phyloP scores from a whole-genome alignment of 2,797 vertebrate genomes.

The Notolabrus celidotus region DNA sequence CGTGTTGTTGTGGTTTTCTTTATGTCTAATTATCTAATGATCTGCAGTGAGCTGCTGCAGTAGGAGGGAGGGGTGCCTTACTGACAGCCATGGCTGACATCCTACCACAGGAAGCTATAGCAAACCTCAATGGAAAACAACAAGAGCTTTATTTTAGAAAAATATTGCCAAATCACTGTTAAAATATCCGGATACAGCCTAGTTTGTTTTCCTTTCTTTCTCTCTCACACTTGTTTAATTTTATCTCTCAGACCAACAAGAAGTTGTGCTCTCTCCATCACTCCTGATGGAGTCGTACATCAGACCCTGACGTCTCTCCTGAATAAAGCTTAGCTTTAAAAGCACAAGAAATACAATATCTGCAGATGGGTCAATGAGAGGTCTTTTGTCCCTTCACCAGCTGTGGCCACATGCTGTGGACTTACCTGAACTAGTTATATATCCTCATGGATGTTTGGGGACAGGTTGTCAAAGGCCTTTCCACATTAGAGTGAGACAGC shows the following conservation, averaged over 20 bases:
- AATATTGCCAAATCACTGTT: slow-evolving; percentile 15
- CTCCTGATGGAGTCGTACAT: slow-evolving; percentile 2
- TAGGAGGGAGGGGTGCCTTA: slow-evolving; percentile 31
- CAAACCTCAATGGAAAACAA: slow-evolving; percentile 69
- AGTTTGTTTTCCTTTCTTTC: slow-evolving; percentile 16
- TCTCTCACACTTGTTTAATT: slow-evolving; percentile 1
- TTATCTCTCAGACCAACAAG: neutral
- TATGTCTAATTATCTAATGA: slow-evolving; percentile 13
- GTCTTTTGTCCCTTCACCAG: neutral
- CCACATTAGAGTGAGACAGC: slow-evolving; percentile 57
- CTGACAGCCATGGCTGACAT: slow-evolving; percentile 55
- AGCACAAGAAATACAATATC: neutral
- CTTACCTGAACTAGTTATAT: slow-evolving; percentile 19
- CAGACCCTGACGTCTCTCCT: neutral
- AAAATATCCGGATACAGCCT: slow-evolving; percentile 18
- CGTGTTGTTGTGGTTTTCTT: slow-evolving; percentile 12
- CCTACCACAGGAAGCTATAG: slow-evolving; percentile 75
- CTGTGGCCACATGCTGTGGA: slow-evolving; percentile 29
- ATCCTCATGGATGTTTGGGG: slow-evolving; percentile 26
- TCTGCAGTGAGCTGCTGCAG: slow-evolving; percentile 37
- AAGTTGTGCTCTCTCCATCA: slow-evolving; percentile 9
- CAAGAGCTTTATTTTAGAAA: slow-evolving; percentile 42
- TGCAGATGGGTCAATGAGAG: slow-evolving; percentile 18
- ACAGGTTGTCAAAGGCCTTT: slow-evolving; percentile 37
- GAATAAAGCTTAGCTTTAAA: slow-evolving; percentile 6